A percentile compares a stretch with the other conserved stretches of the same genome.
These are phyloP conservation scores for Lasioglossum calceatum DNA, from an alignment of 2,888 invertebrate genomes.

Conservation along the genomic window DNA sequence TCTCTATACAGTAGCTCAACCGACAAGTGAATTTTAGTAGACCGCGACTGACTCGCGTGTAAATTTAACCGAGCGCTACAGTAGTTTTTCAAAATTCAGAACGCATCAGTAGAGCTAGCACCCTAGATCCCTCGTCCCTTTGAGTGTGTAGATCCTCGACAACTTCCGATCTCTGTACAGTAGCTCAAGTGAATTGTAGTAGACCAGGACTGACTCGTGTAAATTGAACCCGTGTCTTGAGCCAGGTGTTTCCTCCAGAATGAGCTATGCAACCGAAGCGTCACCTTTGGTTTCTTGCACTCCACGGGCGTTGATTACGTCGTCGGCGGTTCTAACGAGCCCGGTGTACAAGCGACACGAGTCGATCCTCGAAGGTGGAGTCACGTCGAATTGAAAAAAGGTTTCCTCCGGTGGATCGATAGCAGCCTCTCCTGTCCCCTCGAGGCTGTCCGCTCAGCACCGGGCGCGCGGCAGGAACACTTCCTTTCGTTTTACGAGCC, in stretches of 20 bases:
- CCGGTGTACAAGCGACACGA: conserved; percentile 43
- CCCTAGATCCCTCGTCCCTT: background rate
- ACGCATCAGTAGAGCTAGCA: too few relatives aligned
- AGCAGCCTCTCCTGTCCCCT: conserved; percentile 36
- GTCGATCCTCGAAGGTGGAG: conserved; percentile 50
- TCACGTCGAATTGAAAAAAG: conserved; percentile 60
- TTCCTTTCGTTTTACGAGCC: conserved; percentile 33
- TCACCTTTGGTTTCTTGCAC: conserved; percentile 53
- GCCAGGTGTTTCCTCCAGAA: background rate
- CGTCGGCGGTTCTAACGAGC: conserved; percentile 51
- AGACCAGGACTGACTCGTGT: background rate
- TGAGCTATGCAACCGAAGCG: background rate
- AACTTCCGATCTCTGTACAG: background rate
- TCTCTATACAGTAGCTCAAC: too few relatives aligned
- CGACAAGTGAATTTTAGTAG: too few relatives aligned
- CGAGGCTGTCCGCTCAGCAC: background rate
- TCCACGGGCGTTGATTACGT: conserved; percentile 46
- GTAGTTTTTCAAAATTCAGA: too few relatives aligned
- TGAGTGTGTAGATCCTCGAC: background rate
- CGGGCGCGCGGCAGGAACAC: conserved; percentile 22
- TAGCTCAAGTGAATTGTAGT: background rate
- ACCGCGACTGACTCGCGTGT: background rate
- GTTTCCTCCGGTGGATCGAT: conserved; percentile 59
- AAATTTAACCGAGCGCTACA: background rate
- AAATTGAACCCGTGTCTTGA: background rate